Evolutionary conservation across 1,140 invertebrate species (phyloP).

Genomic region (Riptortus pedestris): DNA sequence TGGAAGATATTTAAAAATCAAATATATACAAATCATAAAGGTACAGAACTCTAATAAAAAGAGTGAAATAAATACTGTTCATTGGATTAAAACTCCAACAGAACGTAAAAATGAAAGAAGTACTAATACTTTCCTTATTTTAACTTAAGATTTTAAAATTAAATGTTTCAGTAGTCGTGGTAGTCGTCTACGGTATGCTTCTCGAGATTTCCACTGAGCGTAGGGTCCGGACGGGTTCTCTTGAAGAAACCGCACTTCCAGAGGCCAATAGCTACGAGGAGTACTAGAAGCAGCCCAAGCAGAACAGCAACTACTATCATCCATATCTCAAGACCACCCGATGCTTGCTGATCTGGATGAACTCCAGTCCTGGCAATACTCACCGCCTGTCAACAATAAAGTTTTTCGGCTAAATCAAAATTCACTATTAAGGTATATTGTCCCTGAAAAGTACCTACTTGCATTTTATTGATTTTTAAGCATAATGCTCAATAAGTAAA

Average conservation of each 20-base stretch:
- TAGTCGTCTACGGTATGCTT: conserved; percentile 60
- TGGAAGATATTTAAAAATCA: too few species aligned
- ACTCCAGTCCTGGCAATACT: conserved; percentile 67
- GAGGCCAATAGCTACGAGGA: conserved; percentile 61
- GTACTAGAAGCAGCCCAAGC: conserved; percentile 64
- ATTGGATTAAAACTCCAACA: too few species aligned
- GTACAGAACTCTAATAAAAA: too few species aligned
- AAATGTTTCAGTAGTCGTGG: conserved; percentile 31
- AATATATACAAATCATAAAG: too few species aligned
- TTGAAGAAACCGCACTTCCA: conserved; percentile 88
- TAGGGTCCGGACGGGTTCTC: conserved; percentile 61
- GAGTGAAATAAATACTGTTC: too few species aligned
- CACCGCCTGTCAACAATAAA: conserved; percentile 49
- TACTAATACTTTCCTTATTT: too few species aligned
- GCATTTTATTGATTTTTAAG: not conserved
- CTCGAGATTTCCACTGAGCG: conserved; percentile 58
- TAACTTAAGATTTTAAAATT: too few species aligned
- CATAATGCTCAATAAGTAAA: too few species aligned
- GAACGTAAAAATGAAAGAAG: too few species aligned
- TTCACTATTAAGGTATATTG: conserved; percentile 1
- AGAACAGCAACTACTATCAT: conserved; percentile 70
- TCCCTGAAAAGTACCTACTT: not conserved
- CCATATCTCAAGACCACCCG: conserved; percentile 64
- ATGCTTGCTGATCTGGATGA: conserved; percentile 50
- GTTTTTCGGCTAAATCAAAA: conserved; percentile 20